Evolutionary conservation across 92 coral and sea anemone genomes (phyloP).

Genomic region (Zoanthus sociatus): DNA sequence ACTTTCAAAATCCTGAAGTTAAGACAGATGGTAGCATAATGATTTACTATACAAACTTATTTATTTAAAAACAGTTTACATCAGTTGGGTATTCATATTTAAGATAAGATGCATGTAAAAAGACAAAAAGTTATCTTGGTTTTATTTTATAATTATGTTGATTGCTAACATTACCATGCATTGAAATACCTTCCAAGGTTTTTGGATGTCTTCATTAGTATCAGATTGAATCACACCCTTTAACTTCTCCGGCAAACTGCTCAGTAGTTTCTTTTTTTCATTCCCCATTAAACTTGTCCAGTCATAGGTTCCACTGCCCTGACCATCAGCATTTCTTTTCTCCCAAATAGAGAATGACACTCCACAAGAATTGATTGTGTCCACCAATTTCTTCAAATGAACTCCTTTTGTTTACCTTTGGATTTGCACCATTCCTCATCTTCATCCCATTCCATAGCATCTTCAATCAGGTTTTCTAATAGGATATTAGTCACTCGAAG

Average conservation of each 20-base stretch:
- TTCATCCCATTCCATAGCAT: slow-evolving; percentile 17
- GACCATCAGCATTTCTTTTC: slow-evolving; percentile 5
- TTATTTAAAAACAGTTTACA: background rate
- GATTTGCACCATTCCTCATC: slow-evolving; percentile 10
- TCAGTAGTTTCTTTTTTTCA: no score
- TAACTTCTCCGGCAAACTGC: background rate
- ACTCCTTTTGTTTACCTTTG: background rate
- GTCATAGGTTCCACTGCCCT: slow-evolving; percentile 2
- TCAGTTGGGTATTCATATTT: background rate
- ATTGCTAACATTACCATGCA: background rate
- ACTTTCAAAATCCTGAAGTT: background rate
- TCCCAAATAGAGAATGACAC: background rate
- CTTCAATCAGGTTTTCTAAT: slow-evolving; percentile 29
- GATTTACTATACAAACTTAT: background rate
- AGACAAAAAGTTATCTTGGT: background rate
- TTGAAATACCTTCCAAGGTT: background rate
- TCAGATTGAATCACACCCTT: background rate
- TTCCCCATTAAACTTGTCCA: no score
- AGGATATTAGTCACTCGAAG: slow-evolving; percentile 44
- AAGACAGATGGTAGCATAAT: background rate
- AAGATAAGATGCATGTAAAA: background rate
- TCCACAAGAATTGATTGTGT: slow-evolving; percentile 2
- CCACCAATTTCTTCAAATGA: background rate
- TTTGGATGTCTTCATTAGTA: background rate
- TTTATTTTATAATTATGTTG: background rate